Base-by-base conservation (phyloP, 2,797 vertebrate species). In the Apogon talboti region DNA sequence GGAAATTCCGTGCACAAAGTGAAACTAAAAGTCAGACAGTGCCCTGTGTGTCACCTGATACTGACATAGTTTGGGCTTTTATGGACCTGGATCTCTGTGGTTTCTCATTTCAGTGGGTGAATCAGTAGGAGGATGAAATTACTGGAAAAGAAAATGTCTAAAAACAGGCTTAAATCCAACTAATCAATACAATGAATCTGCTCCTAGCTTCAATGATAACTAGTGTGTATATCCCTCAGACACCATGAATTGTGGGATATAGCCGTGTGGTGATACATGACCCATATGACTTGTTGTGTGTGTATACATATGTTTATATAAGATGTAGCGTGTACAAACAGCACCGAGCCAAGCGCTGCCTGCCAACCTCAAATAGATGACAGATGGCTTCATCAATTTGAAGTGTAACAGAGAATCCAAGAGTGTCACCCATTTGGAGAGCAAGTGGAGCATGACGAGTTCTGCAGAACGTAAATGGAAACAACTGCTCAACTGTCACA, bases 311-410 rank as follows among this genome's bases (percentile, higher is more conserved):
- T 79, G 59, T 67, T 73, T 49, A 43, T 41, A 38, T 40, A 48
- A 56, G 38, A 62, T 5, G 10, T 43, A 15, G 40, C 14, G 0
- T 65, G 45, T n/a, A 16, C 48, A 52, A 18, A 11, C 24, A 13
- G 11, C 10, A 30, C 44, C 47, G 11, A 19, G 44, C 50, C 7
- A 0, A 50, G 15, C 0, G 0, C 44, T 44, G 44, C 19, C 57
- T 74, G 57, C 53, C 49, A 66, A 40, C 30, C 10, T 10, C 16
- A 45, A 53, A 60, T 11, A 61, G 55, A 74, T 58, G 57, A 76
- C 75, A 89, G 74, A 83, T 87, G 79, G 82, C 74, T 78, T 74
- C 59, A 78, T 87, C 66, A 77, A 16, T 76, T 59, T 71, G 72
- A 79, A 70, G 45, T 37, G 63, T 45, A 59, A 64, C 52, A 49